These are phyloP conservation scores for Phyllostomus hastatus DNA, from an alignment of 2,113 vertebrate species.

Conservation along the genomic window DNA sequence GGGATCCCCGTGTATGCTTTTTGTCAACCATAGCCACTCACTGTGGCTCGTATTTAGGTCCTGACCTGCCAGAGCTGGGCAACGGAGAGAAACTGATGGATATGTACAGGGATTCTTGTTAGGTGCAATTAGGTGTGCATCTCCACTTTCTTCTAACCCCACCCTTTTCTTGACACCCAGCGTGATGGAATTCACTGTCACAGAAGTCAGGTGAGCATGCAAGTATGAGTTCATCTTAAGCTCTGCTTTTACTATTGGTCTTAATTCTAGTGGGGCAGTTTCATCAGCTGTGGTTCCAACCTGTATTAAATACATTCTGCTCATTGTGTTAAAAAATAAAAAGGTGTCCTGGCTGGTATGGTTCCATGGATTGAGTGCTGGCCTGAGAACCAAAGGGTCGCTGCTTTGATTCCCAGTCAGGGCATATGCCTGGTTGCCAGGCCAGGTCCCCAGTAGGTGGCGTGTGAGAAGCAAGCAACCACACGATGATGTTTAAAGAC, in stretches of 20 bases:
- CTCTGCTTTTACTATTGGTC: not conserved
- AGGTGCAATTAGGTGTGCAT: not conserved
- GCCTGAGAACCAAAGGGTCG: no score
- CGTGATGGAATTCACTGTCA: not conserved
- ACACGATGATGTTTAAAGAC: no score
- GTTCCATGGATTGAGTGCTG: no score
- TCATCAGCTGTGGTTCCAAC: not conserved
- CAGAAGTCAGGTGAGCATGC: not conserved
- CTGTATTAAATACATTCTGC: no score
- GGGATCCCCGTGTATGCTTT: not conserved
- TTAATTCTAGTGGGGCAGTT: not conserved
- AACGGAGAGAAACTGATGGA: not conserved
- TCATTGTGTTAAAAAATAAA: not conserved
- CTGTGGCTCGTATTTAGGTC: not conserved
- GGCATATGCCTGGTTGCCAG: no score
- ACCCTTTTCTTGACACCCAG: not conserved
- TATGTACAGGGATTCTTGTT: not conserved
- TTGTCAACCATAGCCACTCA: not conserved
- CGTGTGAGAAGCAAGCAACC: no score
- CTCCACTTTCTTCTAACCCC: not conserved
- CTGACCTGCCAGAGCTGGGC: not conserved
- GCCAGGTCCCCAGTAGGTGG: no score
- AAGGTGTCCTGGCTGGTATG: no score
- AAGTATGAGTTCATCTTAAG: not conserved
- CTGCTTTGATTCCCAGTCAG: no score